These are phyloP conservation scores for Myripristis jacobus DNA, from an alignment of 2,797 vertebrate genomes.

Conservation along the genomic window DNA sequence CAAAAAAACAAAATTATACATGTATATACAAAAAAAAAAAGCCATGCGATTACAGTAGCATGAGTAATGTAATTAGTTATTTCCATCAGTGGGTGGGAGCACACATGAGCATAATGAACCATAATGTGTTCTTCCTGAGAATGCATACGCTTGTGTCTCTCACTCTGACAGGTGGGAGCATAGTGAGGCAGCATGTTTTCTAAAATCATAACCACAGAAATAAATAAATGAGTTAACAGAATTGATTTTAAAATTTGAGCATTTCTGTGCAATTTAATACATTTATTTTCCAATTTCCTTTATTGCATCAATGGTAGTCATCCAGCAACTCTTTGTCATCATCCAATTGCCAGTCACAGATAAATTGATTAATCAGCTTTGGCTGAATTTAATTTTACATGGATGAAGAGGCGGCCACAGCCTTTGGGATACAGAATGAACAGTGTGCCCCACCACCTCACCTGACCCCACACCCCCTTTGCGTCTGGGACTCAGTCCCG, in stretches of 20 bases:
- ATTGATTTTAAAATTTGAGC: conserved; percentile 37
- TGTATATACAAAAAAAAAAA: too few species aligned
- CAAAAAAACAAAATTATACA: too few species aligned
- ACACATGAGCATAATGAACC: too few species aligned
- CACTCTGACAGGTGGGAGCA: too few species aligned
- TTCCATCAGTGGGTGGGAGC: too few species aligned
- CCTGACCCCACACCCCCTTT: neutral
- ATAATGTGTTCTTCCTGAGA: too few species aligned
- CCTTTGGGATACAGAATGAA: conserved; percentile 32
- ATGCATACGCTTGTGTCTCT: too few species aligned
- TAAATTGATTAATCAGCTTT: conserved; percentile 75
- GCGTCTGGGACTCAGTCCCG: neutral
- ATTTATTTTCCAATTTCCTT: conserved; percentile 53
- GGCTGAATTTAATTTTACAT: conserved; percentile 77
- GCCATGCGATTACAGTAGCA: too few species aligned
- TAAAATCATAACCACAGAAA: too few species aligned
- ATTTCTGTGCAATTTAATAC: conserved; percentile 49
- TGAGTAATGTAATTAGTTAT: too few species aligned
- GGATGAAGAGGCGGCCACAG: conserved; percentile 21
- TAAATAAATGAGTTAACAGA: conserved; percentile 18
- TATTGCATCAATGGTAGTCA: conserved; percentile 63
- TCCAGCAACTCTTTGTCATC: conserved; percentile 16
- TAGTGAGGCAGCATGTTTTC: too few species aligned
- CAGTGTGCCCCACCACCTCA: conserved; percentile 2
- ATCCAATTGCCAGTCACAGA: conserved; percentile 28